A percentile compares a stretch with the other conserved stretches of the same genome.
Conservation (phyloP, 2,113 vertebrate species). For the Cyprinodon tularosa region DNA sequence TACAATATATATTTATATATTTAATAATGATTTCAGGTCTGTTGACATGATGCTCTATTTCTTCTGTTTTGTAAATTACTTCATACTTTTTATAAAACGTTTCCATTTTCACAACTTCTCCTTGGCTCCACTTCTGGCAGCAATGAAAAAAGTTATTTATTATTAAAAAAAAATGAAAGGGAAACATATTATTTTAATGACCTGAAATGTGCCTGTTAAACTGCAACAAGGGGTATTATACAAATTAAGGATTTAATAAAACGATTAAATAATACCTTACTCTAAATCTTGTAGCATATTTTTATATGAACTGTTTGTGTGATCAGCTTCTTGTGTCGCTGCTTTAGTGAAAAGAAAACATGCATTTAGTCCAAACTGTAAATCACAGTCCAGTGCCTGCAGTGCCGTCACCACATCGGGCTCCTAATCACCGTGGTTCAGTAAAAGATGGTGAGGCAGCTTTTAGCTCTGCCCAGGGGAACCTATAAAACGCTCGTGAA, state of each 20-base stretch:
- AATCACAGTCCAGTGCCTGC: conserved; percentile 42
- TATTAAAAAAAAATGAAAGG: background rate
- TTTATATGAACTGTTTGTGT: background rate
- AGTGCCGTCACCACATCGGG: conserved; percentile 45
- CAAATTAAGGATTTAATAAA: no score
- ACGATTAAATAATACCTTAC: background rate
- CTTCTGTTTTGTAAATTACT: background rate
- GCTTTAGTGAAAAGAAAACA: conserved; percentile 4
- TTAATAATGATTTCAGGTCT: background rate
- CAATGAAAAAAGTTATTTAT: background rate
- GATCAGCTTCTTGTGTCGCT: conserved; percentile 11
- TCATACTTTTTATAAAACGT: background rate
- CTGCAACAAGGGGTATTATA: no score
- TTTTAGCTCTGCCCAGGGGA: conserved; percentile 61
- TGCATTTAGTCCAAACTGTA: conserved; percentile 32
- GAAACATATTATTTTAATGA: background rate
- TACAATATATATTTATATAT: no score
- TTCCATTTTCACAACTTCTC: background rate
- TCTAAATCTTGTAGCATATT: conserved; percentile 6
- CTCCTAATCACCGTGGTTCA: conserved; percentile 61
- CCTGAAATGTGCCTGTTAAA: background rate
- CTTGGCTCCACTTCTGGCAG: background rate
- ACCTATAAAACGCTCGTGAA: conserved; percentile 62
- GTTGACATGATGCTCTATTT: background rate
- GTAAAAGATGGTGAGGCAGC: conserved; percentile 62